Base-by-base conservation (phyloP, 2,797 vertebrate genomes). In the Ciconia nigra region DNA sequence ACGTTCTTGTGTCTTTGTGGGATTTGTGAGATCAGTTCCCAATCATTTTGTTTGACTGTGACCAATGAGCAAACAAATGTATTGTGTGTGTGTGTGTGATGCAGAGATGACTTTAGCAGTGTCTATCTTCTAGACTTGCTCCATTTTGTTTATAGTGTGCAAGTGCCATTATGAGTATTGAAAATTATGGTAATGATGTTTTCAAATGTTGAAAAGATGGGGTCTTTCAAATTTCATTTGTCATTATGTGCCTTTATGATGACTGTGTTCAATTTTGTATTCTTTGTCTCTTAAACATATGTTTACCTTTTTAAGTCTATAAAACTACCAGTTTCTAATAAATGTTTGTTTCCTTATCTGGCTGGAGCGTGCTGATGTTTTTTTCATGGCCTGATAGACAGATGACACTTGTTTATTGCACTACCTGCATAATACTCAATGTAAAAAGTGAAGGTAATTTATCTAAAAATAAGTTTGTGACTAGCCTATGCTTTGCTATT, bases 291-390 rank as follows among this genome's bases (percentile, higher is more conserved):
- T 80, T 74, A 65, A 95, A 87, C 21, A 16, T 70, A 83, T 69
- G 72, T 94, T 93, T 96, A 94, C 78, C 86, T 96, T 94, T 96
- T 65, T 95, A 96, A 49, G 58, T 91, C 46, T 92, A 15, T 78
- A 55, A 76, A 97, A 78, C 35, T 91, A 74, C 22, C 35, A 49
- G 24, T 97, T 96, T 96, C 42, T 94, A 97, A 97, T 98, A 98
- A 98, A 98, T 55, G 14, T 87, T 91, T 70, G n/a, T 96, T 97
- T 97, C 77, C 42, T 95, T 96, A 85, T 72, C 24, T 55, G 78
- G 13, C 28, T 96, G 67, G 52, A 69, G 44, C 63, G 66, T 90
- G 28, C 59, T 84, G 46, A 58, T 87, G 28, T 72, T 67, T 77
- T 79, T 88, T 74, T 63, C 18, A 16, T 59, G 57, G 49, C 25